Base-by-base conservation (phyloP, 1,140 invertebrate species). In the Philotrypesis tridentata region DNA sequence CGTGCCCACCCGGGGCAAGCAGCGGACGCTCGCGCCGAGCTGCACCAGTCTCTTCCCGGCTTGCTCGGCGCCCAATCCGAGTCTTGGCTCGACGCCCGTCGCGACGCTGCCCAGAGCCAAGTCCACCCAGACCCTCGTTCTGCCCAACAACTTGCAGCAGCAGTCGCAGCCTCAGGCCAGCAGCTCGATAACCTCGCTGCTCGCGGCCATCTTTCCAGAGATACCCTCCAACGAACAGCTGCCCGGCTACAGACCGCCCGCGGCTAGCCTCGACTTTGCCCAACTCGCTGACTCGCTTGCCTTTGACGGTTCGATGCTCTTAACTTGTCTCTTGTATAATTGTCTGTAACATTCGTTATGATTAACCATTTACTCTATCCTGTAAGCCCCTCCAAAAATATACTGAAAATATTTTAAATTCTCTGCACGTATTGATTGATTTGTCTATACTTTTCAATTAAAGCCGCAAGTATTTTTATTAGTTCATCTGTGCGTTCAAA, bases 201-300 rank as follows among this genome's bases (percentile, higher is more conserved):
- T 92, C 2, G 90, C 89, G 1, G 90, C 89, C 0, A 91, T 92
- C 88, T 91, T 92, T 37, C 90, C 91, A 0, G 91, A 92, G 61
- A 65, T 90, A 27, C 88, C 91, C 8, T 81, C 88, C 2, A 88
- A 79, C 3, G 88, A 86, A n/a, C 87, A 89, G 7, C 73, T 90
- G n/a, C 89, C 89, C 0, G 90, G 90, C 3, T 92, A 91, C 60
- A 82, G 88, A 48, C 86, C 89, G 0, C 83, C 82, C 77, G 88
- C 87, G 9, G 86, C 88, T 17, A 86, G 85, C 21, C 71, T 90
- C 8, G 89, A 91, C 43, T 85, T 89, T 9, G 70, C 80, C 6
- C 88, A 89, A 70, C 71, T 91, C 74, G 77, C 87, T 4, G 89
- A 87, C 25, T 90, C 87, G 70, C 85, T 90, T 43, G 84, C 25